A percentile compares a stretch with the other conserved stretches of the same genome.
These are phyloP conservation scores for Nesidiocoris tenuis DNA, from an alignment of 2,888 invertebrate genomes.

Conservation along the genomic window DNA sequence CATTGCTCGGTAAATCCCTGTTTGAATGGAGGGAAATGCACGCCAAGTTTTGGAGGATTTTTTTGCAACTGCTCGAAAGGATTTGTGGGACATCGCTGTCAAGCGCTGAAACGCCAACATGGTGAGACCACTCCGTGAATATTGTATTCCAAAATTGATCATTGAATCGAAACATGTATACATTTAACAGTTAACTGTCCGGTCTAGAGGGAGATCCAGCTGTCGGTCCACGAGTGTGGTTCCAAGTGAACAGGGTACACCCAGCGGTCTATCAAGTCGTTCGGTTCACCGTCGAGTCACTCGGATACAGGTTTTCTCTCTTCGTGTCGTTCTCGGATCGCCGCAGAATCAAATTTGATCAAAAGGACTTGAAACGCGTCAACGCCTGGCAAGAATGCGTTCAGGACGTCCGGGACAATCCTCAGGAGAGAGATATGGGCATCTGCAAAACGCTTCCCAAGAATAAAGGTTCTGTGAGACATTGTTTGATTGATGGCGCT, in stretches of 20 bases:
- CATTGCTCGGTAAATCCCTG: conserved; percentile 1
- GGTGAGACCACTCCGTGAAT: too few species aligned
- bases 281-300: neutral
- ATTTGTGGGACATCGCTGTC: neutral
- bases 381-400: conserved; percentile 2
- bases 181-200: too few species aligned
- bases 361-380: neutral
- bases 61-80: neutral
- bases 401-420: neutral
- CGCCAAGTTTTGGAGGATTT: neutral
- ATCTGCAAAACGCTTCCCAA: neutral
- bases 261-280: neutral
- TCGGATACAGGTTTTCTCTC: neutral
- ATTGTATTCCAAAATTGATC: too few species aligned
- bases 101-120: neutral
- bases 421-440: neutral
- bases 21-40: neutral
- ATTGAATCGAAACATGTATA: too few species aligned
- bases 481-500: neutral
- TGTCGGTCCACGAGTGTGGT: neutral
- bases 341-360: neutral
- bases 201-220: too few species aligned
- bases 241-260: neutral
- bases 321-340: neutral
- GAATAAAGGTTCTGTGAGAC: too few species aligned